Base-by-base conservation (phyloP, 2,797 vertebrate species). In the Betta splendens region DNA sequence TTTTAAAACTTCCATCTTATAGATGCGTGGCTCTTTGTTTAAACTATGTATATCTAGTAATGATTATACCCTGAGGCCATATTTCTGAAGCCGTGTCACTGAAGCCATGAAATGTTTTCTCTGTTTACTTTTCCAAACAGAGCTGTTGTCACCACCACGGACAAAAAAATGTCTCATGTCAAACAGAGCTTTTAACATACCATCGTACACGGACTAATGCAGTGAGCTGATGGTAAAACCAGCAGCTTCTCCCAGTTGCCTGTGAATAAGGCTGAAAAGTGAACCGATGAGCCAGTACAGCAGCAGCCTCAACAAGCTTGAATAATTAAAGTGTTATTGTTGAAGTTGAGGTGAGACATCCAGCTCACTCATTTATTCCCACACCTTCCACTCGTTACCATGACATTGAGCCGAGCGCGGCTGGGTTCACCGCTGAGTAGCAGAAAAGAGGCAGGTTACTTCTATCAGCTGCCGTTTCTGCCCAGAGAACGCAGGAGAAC, bases 321-420 rank as follows among this genome's bases (percentile, higher is more conserved):
- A 11, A 5, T 23, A 38, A 38, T 29, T 15, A 3, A 20, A 4
- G 7, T 22, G 16, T n/a, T n/a, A n/a, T 13, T 5, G 10, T 54
- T 36, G 10, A 37, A 18, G 20, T 53, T 0, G 0, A 50, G 4
- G 33, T 38, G 18, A 46, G 26, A 60, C 8, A 17, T n/a, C n/a
- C 5, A 22, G 45, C 26, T 37, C 1, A 15, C 40, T 37, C 28
- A 11, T 57, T 53, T 38, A 50, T 46, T 42, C 62, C 35, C 25
- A 9, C 38, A 26, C 15, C 46, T 43, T 15, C 26, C 40, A 38
- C 29, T 12, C 55, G 43, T 69, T 72, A 51, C 68, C 59, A 74
- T 70, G 50, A 64, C 63, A 56, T 36, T 52, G n/a, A 64, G 48
- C 35, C 28, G 16, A 58, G 35, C 32, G 35, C 22, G 32, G 49